phyloP scores from a whole-genome alignment of 2,113 vertebrate species.

The Ptyas mucosa region DNA sequence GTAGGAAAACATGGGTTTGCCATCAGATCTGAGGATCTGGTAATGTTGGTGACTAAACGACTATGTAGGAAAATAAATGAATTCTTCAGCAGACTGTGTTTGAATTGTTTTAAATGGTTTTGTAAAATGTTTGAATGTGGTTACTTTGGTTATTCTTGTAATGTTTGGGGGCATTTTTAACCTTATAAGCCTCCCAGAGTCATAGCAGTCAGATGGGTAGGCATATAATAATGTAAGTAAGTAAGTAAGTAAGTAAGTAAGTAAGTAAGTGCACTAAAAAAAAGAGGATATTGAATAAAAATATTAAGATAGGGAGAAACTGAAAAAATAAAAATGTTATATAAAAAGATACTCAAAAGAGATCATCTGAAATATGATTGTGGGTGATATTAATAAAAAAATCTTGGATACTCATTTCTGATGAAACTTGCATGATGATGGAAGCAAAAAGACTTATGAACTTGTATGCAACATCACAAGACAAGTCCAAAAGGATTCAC shows the following conservation, averaged over 20 bases:
- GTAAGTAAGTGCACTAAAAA: background rate
- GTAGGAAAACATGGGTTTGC: background rate
- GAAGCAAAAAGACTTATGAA: background rate
- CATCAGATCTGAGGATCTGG: background rate
- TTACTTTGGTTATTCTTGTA: background rate
- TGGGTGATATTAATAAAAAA: background rate
- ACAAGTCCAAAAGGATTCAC: background rate
- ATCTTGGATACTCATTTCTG: background rate
- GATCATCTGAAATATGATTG: background rate
- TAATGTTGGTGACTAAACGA: background rate
- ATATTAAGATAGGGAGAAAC: background rate
- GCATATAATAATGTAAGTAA: background rate
- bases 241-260: background rate
- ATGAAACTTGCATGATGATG: background rate
- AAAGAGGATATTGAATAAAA: conserved; percentile 22
- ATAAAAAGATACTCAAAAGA: background rate
- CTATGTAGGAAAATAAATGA: background rate
- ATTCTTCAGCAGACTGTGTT: background rate
- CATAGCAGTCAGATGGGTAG: background rate
- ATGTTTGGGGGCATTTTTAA: background rate
- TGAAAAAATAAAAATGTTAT: background rate
- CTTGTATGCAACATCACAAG: background rate
- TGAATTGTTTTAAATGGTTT: background rate
- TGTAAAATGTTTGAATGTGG: background rate
- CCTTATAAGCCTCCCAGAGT: background rate